A percentile compares a stretch with the other conserved stretches of the same genome.
phyloP scores from a whole-genome alignment of 2,797 vertebrate genomes.

The Urophycis tenuis region DNA sequence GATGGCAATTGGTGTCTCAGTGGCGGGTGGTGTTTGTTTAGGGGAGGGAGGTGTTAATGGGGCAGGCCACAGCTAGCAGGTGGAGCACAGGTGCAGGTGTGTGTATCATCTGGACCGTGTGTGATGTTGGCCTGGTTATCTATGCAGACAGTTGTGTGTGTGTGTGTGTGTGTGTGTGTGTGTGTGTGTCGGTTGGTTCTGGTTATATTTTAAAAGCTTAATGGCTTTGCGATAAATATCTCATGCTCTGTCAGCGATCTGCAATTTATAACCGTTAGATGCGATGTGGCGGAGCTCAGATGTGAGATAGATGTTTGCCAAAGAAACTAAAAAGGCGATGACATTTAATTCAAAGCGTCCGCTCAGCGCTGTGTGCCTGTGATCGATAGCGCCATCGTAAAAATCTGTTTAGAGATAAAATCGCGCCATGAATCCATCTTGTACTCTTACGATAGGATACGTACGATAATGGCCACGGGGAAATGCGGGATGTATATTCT shows the following conservation, averaged over 20 bases:
- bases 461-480: too few relatives aligned
- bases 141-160: conserved; percentile 51
- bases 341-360: not conserved
- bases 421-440: not conserved
- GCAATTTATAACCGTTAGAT: not conserved
- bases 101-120: not conserved
- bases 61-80: conserved; percentile 44
- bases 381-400: not conserved
- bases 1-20: conserved; percentile 57
- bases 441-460: not conserved
- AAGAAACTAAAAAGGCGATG: too few relatives aligned
- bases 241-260: not conserved
- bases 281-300: not conserved
- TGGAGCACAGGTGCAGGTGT: conserved; percentile 37
- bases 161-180: conserved; percentile 37
- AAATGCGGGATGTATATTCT: not conserved
- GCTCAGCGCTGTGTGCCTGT: not conserved
- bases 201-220: not conserved
- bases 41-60: conserved; percentile 20
- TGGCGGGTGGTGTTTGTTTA: conserved; percentile 53
- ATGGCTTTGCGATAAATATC: not conserved
- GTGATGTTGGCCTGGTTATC: conserved; percentile 32
- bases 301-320: not conserved
- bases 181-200: conserved; percentile 13
- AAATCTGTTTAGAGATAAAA: not conserved